A percentile compares a stretch with the other conserved stretches of the same genome.
These are phyloP conservation scores for Drosophila mauritiana DNA, from an alignment of 1,140 invertebrate species.

Conservation along the genomic window DNA sequence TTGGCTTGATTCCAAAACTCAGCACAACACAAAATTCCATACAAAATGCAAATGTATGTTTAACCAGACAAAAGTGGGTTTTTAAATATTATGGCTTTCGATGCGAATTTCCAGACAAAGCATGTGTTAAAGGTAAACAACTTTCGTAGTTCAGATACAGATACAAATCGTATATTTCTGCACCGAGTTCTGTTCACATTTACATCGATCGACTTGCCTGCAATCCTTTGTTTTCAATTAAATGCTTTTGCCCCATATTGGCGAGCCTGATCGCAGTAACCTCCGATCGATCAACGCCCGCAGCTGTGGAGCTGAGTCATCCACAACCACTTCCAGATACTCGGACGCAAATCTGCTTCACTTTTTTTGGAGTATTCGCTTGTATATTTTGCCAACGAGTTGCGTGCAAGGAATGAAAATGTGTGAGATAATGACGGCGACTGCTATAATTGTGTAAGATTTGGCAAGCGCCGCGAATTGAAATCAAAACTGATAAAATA, in stretches of 20 bases:
- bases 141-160: conserved; percentile 14
- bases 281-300: conserved; percentile 31
- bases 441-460: conserved; percentile 45
- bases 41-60: background rate
- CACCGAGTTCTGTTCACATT: conserved; percentile 10
- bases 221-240: conserved; percentile 20
- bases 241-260: conserved; percentile 22
- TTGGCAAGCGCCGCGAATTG: conserved; percentile 26
- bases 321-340: conserved; percentile 14
- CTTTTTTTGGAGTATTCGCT: conserved; percentile 14
- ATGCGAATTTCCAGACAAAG: conserved; percentile 6
- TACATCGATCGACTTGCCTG: background rate
- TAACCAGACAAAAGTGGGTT: background rate
- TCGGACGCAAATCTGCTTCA: conserved; percentile 33
- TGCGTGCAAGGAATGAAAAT: conserved; percentile 51
- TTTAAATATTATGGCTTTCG: conserved; percentile 6
- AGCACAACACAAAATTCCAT: background rate
- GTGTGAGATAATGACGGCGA: conserved; percentile 44
- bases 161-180: conserved; percentile 7
- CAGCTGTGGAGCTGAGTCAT: conserved; percentile 44
- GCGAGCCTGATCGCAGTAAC: conserved; percentile 29
- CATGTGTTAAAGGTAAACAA: conserved; percentile 17
- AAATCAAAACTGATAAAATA: conserved; percentile 36
- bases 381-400: conserved; percentile 24
- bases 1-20: background rate